phyloP scores from a whole-genome alignment of 1,140 invertebrate species.

The Bradynema listronoti region DNA sequence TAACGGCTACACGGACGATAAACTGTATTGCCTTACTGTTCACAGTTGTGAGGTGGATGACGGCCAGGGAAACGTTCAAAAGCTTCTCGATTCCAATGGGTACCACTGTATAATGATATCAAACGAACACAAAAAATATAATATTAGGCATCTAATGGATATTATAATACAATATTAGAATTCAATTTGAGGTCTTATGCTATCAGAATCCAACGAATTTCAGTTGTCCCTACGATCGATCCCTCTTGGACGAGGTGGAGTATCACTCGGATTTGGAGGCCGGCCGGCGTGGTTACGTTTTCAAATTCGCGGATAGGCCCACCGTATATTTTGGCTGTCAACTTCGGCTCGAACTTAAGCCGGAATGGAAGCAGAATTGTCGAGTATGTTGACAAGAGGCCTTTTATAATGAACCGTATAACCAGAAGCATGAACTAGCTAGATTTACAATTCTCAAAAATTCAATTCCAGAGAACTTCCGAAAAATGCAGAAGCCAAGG shows the following conservation, averaged over 20 bases:
- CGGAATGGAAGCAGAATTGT: constrained; percentile 8
- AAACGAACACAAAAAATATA: too few species aligned
- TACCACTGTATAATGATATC: background rate
- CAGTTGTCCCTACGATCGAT: constrained; percentile 26
- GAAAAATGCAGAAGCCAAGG: constrained; percentile 6
- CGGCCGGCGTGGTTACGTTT: constrained; percentile 23
- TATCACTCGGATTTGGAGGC: constrained; percentile 36
- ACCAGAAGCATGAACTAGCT: background rate
- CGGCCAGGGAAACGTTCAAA: constrained; percentile 33
- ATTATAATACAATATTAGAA: background rate
- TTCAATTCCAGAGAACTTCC: constrained; percentile 2
- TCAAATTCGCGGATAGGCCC: constrained; percentile 38
- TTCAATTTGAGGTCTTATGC: background rate
- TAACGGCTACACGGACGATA: constrained; percentile 10
- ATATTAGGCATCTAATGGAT: too few species aligned
- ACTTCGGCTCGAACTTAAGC: constrained; percentile 23
- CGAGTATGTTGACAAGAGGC: background rate
- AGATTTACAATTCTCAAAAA: background rate
- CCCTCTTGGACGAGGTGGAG: constrained; percentile 29
- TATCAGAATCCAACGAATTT: constrained; percentile 6
- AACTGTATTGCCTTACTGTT: constrained; percentile 33
- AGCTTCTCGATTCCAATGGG: constrained; percentile 34
- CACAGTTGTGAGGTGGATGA: constrained; percentile 37
- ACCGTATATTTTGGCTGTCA: constrained; percentile 34
- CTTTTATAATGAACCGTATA: background rate